These are phyloP conservation scores for Fulmarus glacialis DNA, from an alignment of 2,113 vertebrate species.

Conservation along the genomic window DNA sequence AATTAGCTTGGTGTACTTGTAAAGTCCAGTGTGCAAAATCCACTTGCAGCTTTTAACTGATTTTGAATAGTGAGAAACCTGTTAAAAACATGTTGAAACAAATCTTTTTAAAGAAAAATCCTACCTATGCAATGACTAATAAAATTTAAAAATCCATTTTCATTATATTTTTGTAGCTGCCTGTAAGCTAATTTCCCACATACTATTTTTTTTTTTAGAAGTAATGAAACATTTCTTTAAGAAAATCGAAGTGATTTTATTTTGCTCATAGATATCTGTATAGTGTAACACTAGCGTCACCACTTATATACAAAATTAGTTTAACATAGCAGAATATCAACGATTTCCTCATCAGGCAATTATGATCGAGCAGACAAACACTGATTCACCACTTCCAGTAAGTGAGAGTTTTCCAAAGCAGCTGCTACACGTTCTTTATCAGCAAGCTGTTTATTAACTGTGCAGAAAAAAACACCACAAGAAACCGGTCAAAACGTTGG, in stretches of 20 bases:
- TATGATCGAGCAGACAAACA: conserved; percentile 83
- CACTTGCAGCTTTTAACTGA: background rate
- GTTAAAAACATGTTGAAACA: background rate
- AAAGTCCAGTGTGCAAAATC: background rate
- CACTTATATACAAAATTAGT: background rate
- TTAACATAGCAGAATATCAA: background rate
- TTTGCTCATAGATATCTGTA: background rate
- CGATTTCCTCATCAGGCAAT: background rate
- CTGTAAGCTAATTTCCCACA: background rate
- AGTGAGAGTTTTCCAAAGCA: conserved; percentile 92
- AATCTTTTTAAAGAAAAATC: background rate
- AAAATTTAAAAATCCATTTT: background rate
- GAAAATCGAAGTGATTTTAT: background rate
- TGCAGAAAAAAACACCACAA: background rate
- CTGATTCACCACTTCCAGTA: conserved; percentile 97
- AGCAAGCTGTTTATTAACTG: conserved; percentile 97
- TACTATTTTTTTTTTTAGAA: background rate
- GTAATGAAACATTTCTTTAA: background rate
- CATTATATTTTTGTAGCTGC: background rate
- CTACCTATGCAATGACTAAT: background rate
- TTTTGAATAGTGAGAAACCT: background rate
- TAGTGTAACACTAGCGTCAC: background rate
- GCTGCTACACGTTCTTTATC: conserved; percentile 98
- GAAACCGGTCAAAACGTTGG: background rate
- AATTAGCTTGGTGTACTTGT: background rate